phyloP scores from a whole-genome alignment of 2,888 invertebrate species.

The Nomada hirtipes region DNA sequence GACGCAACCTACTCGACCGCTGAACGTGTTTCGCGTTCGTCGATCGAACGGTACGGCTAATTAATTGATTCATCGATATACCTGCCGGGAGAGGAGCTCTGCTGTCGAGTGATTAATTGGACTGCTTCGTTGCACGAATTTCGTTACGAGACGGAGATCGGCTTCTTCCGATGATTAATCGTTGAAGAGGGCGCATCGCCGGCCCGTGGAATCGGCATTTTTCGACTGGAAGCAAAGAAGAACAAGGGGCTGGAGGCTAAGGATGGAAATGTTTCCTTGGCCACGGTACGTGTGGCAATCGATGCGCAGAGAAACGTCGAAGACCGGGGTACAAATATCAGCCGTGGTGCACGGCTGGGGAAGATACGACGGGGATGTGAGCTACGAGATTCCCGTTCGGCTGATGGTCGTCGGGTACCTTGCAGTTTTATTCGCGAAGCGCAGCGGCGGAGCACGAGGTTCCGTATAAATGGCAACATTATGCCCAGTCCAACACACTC shows the following conservation, averaged over 20 bases:
- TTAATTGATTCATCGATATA: constrained; percentile 64
- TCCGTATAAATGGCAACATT: constrained; percentile 79
- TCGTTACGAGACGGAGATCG: constrained; percentile 56
- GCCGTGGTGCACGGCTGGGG: constrained; percentile 9
- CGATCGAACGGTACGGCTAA: constrained; percentile 61
- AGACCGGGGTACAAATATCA: constrained; percentile 22
- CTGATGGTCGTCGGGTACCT: neutral
- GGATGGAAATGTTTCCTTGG: neutral
- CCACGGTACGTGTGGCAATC: neutral
- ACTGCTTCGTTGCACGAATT: constrained; percentile 54
- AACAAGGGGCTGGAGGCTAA: neutral
- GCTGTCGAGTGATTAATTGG: constrained; percentile 62
- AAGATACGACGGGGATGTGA: constrained; percentile 35
- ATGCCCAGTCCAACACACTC: constrained; percentile 69
- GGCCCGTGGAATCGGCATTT: neutral
- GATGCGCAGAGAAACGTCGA: neutral
- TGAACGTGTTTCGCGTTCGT: constrained; percentile 40
- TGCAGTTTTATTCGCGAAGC: constrained; percentile 47
- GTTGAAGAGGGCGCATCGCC: constrained; percentile 12
- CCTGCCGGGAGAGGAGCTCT: constrained; percentile 19
- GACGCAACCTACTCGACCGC: constrained; percentile 31
- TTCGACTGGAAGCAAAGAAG: neutral
- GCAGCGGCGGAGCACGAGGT: constrained; percentile 40
- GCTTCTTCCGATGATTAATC: constrained; percentile 56
- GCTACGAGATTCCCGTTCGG: constrained; percentile 11